Conservation (phyloP, 2,113 vertebrate species). For the Sinocyclocheilus grahami region DNA sequence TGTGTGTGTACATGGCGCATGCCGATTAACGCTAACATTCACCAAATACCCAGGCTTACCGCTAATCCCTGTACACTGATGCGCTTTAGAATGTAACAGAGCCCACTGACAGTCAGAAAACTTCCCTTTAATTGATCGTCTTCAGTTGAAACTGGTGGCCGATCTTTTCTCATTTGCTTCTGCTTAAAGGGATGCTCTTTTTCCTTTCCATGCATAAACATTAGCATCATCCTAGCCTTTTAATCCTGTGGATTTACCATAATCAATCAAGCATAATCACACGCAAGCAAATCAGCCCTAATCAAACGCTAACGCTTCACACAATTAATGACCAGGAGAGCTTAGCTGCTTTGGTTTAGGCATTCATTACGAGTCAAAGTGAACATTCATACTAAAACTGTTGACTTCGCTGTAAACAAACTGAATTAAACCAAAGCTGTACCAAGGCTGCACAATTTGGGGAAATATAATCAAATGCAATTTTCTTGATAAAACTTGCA, state of each 20-base stretch:
- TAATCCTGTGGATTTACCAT: constrained; percentile 64
- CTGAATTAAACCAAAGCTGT: background rate
- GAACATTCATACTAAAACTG: constrained; percentile 53
- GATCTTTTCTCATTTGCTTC: constrained; percentile 37
- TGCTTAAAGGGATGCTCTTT: constrained; percentile 58
- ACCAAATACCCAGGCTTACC: constrained; percentile 64
- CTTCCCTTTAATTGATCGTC: constrained; percentile 53
- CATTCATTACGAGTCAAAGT: constrained; percentile 68
- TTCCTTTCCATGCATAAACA: constrained; percentile 64
- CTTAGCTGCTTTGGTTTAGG: constrained; percentile 64
- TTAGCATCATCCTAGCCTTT: constrained; percentile 51
- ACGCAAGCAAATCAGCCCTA: constrained; percentile 11
- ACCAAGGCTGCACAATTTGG: background rate
- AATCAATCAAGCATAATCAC: constrained; percentile 59
- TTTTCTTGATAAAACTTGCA: background rate
- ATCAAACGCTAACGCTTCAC: constrained; percentile 58
- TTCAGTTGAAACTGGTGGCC: constrained; percentile 30
- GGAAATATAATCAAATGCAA: background rate
- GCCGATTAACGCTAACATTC: constrained; percentile 65
- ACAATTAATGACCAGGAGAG: constrained; percentile 27
- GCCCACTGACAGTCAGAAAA: constrained; percentile 38
- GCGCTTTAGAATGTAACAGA: constrained; percentile 60
- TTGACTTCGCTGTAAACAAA: constrained; percentile 1
- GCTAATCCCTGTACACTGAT: constrained; percentile 67
- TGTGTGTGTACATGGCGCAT: constrained; percentile 26